Percentiles rank a stretch among this genome's conserved stretches.
phyloP scores from a whole-genome alignment of 2,797 vertebrate species.

The Pampus argenteus region DNA sequence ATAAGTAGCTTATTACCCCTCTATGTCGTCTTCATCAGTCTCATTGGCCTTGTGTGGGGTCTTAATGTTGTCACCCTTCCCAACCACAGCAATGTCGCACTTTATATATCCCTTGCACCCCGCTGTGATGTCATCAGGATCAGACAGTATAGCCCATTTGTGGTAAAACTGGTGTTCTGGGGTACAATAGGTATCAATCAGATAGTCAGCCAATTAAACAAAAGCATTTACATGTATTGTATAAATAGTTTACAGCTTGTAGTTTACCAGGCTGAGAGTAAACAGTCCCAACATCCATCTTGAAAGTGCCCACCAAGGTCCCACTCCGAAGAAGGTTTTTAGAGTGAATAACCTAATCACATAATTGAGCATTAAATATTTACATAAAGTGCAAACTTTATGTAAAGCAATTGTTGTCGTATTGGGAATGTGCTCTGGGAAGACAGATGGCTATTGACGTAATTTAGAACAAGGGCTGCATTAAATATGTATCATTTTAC shows the following conservation, averaged over 20 bases:
- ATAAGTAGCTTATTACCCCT: conserved; percentile 84
- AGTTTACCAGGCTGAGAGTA: conserved; percentile 92
- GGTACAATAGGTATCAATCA: neutral
- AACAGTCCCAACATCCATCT: conserved; percentile 96
- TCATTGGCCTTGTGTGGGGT: conserved; percentile 95
- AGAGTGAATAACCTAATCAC: conserved; percentile 94
- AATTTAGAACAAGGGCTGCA: conserved; percentile 3
- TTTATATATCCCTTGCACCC: conserved; percentile 96
- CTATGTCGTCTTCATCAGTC: conserved; percentile 94
- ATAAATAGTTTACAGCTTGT: neutral
- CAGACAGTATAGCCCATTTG: conserved; percentile 95
- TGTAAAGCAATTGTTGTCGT: neutral
- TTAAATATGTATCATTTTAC: neutral
- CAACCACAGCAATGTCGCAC: conserved; percentile 94
- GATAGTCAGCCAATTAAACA: neutral
- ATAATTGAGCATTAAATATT: conserved; percentile 15
- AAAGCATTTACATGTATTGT: neutral
- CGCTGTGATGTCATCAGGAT: conserved; percentile 94
- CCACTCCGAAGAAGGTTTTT: conserved; percentile 97
- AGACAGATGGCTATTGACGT: conserved; percentile 1
- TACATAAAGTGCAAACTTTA: conserved; percentile 4
- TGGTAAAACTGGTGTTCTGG: conserved; percentile 98
- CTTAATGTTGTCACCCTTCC: conserved; percentile 97
- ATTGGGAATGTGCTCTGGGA: neutral
- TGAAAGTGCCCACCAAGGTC: conserved; percentile 95